These are phyloP conservation scores for Ericerus pela DNA, from an alignment of 1,140 invertebrate genomes.

Conservation along the genomic window DNA sequence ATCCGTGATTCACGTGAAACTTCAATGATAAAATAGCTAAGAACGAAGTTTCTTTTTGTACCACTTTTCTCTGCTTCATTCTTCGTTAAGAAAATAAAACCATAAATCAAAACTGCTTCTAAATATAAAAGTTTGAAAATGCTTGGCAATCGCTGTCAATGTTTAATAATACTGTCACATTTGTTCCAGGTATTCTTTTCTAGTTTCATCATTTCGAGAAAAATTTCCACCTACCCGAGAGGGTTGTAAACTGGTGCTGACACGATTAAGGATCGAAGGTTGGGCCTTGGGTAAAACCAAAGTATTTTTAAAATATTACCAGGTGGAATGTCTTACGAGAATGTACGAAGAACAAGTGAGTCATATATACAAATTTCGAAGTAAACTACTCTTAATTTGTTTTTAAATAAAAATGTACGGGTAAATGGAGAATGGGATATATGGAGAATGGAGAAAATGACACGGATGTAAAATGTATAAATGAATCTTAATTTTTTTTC, in stretches of 20 bases:
- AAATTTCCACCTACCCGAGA: constrained; percentile 50
- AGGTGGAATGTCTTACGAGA: constrained; percentile 62
- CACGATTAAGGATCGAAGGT: constrained; percentile 60
- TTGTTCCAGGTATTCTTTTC: constrained; percentile 59
- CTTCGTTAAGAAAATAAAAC: too few species aligned
- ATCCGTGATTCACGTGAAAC: too few species aligned
- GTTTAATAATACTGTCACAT: too few species aligned
- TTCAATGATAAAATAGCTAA: too few species aligned
- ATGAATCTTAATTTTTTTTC: too few species aligned
- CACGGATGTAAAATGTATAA: too few species aligned
- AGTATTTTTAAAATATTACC: constrained; percentile 77
- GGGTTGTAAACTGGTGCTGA: constrained; percentile 50
- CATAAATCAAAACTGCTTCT: too few species aligned
- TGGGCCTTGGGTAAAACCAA: constrained; percentile 73
- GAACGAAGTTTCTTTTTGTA: too few species aligned
- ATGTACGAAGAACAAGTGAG: constrained; percentile 54
- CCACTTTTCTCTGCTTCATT: too few species aligned
- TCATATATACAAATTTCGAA: neutral
- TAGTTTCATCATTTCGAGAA: constrained; percentile 60
- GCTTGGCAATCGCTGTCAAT: too few species aligned
- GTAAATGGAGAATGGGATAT: neutral
- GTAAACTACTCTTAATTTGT: too few species aligned
- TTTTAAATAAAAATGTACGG: neutral
- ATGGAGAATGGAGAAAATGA: neutral
- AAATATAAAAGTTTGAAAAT: too few species aligned